These are phyloP conservation scores for Taxidea taxus DNA, from an alignment of 2,113 vertebrate species.

Conservation along the genomic window DNA sequence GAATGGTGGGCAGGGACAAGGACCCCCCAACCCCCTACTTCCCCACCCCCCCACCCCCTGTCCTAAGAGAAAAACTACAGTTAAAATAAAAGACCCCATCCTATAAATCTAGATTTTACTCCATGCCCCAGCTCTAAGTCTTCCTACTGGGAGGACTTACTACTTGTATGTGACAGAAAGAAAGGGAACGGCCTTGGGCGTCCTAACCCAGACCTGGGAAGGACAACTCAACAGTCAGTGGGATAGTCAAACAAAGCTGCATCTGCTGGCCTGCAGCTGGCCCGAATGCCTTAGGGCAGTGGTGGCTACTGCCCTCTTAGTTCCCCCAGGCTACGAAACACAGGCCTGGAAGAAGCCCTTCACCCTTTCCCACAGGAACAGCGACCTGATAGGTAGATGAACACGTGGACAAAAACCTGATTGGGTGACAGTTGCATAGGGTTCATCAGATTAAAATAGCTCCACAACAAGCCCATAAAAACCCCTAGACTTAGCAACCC, in stretches of 20 bases:
- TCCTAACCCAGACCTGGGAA: background rate
- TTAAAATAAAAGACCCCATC: background rate
- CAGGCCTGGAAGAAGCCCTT: background rate
- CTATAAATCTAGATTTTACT: background rate
- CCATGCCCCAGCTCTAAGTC: background rate
- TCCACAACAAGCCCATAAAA: background rate
- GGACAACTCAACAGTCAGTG: background rate
- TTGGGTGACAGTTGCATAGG: background rate
- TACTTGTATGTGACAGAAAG: background rate
- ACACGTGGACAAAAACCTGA: background rate
- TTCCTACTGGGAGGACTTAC: background rate
- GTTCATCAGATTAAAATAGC: background rate
- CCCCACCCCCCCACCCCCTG: too few species aligned
- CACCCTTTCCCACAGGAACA: background rate
- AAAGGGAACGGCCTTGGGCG: background rate
- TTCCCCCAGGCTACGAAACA: background rate
- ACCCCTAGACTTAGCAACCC: background rate
- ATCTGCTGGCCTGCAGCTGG: background rate
- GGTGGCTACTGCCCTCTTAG: background rate
- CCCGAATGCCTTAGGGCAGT: background rate
- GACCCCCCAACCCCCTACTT: too few species aligned
- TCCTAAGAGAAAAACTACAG: background rate
- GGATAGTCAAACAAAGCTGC: background rate
- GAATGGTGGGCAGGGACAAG: background rate
- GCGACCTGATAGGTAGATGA: background rate